These are phyloP conservation scores for Eilema caniola DNA, from an alignment of 2,888 invertebrate genomes.

Conservation along the genomic window DNA sequence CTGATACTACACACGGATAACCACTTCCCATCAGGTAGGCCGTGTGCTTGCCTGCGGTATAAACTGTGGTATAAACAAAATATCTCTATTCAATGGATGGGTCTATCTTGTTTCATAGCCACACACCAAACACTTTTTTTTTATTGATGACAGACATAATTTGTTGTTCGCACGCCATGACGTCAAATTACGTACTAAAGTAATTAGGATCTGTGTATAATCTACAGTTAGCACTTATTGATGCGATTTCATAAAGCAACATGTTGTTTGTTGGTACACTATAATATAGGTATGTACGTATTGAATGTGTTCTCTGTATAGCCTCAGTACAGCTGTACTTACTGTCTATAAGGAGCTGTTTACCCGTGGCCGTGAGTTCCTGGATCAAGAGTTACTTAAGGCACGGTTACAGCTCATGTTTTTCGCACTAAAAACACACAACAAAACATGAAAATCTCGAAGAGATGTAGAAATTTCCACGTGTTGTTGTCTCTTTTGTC, in stretches of 20 bases:
- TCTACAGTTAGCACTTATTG: slow-evolving; percentile 23
- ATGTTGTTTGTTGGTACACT: background rate
- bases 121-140: slow-evolving; percentile 26
- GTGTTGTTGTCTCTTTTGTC: too few relatives aligned
- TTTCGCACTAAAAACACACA: too few relatives aligned
- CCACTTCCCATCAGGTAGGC: too few relatives aligned
- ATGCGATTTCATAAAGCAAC: slow-evolving; percentile 15
- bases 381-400: too few relatives aligned
- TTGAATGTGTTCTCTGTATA: background rate
- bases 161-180: slow-evolving; percentile 63
- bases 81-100: too few relatives aligned
- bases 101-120: slow-evolving; percentile 26
- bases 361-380: background rate
- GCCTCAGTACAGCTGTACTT: background rate
- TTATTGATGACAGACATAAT: slow-evolving; percentile 48
- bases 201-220: slow-evolving; percentile 33
- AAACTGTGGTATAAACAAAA: too few relatives aligned
- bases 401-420: too few relatives aligned
- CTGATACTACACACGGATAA: too few relatives aligned
- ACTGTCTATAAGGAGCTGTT: background rate
- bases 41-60: too few relatives aligned
- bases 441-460: too few relatives aligned
- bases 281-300: too few relatives aligned
- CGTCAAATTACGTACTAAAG: slow-evolving; percentile 54
- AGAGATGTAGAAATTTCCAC: too few relatives aligned